phyloP scores from a whole-genome alignment of 2,113 vertebrate species.

The Gyps fulvus region DNA sequence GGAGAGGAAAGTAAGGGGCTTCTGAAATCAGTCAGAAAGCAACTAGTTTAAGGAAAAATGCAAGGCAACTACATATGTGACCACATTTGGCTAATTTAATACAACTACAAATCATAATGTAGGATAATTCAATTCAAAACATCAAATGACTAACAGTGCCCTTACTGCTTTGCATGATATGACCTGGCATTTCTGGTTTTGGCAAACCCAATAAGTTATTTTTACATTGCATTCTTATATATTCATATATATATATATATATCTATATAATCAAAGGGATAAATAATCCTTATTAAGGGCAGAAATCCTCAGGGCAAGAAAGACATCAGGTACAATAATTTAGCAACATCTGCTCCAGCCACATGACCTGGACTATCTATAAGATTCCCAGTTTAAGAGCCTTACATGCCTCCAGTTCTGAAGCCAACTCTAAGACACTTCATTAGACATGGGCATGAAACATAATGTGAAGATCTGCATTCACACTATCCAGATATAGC shows the following conservation, averaged over 20 bases:
- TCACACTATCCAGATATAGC: not conserved
- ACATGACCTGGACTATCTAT: not conserved
- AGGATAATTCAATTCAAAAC: not conserved
- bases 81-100: not conserved
- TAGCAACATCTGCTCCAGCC: not conserved
- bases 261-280: not conserved
- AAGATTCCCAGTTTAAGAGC: not conserved
- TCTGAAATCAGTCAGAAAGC: not conserved
- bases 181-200: not conserved
- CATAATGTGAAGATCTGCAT: not conserved
- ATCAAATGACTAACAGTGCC: not conserved
- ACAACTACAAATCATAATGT: not conserved
- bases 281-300: not conserved
- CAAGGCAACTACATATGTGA: not conserved
- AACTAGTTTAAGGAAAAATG: not conserved
- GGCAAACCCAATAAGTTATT: not conserved
- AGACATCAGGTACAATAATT: not conserved
- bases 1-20: not conserved
- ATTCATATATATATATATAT: not conserved
- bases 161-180: not conserved
- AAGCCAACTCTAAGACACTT: not conserved
- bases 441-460: not conserved
- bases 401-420: not conserved
- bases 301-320: not conserved
- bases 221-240: not conserved